Conservation (phyloP, 35 echinoderm and acorn worm species). For the Holothuria glaberrima region DNA sequence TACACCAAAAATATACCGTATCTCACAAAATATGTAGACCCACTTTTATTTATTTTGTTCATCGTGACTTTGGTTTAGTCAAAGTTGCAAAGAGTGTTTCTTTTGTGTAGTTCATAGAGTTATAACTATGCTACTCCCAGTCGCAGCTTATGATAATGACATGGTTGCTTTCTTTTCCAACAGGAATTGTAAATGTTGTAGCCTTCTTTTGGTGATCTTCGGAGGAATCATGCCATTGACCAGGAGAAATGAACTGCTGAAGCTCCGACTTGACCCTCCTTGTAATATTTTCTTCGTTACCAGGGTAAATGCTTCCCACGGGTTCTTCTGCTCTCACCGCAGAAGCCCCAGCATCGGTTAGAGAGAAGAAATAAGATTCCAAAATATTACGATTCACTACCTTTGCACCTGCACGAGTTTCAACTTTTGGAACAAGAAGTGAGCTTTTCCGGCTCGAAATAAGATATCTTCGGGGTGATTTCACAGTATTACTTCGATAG, state of each 20-base stretch:
- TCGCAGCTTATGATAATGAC: slow-evolving; percentile 26
- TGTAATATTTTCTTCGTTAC: neutral
- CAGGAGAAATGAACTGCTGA: slow-evolving; percentile 7
- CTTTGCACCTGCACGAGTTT: slow-evolving; percentile 18
- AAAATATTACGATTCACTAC: neutral
- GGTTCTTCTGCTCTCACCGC: neutral
- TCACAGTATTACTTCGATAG: neutral
- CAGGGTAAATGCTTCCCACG: too few species aligned
- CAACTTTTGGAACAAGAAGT: neutral
- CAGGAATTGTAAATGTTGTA: slow-evolving; percentile 18
- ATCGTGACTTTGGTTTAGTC: too few species aligned
- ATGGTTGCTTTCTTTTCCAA: neutral
- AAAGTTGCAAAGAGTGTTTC: too few species aligned
- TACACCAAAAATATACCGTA: too few species aligned
- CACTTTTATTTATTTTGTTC: too few species aligned
- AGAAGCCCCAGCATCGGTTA: neutral
- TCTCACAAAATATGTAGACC: too few species aligned
- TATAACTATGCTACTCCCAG: neutral
- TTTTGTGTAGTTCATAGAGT: too few species aligned
- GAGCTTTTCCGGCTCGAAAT: neutral
- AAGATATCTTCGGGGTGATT: slow-evolving; percentile 14
- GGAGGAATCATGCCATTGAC: neutral
- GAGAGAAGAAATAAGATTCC: neutral
- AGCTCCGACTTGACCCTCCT: neutral
- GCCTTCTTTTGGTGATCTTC: neutral